A percentile compares a stretch with the other conserved stretches of the same genome.
Conservation (phyloP, 1,140 invertebrate genomes). For the Drosophila ficusphila region DNA sequence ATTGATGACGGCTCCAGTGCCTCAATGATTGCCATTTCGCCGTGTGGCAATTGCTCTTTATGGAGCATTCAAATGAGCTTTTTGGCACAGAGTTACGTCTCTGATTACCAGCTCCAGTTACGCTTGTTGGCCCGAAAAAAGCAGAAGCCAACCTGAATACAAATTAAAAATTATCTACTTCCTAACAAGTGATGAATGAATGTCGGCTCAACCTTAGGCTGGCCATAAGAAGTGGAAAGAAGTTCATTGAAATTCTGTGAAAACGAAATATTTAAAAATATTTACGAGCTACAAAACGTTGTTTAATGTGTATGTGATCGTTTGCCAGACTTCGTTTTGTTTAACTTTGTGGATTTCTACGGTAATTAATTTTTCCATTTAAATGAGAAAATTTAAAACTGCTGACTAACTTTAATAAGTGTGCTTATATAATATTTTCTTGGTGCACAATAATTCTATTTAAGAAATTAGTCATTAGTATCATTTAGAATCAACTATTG, state of each 20-base stretch:
- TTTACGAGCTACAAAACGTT: background rate
- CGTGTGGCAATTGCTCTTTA: conserved; percentile 34
- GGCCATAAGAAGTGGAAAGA: conserved; percentile 25
- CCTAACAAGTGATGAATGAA: conserved; percentile 46
- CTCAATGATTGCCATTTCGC: conserved; percentile 40
- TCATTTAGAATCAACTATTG: no score
- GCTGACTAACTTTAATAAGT: no score
- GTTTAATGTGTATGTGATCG: conserved; percentile 1
- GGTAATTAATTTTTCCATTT: conserved; percentile 16
- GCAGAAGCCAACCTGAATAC: conserved; percentile 47
- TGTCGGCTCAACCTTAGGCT: conserved; percentile 27
- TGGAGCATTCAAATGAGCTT: conserved; percentile 50
- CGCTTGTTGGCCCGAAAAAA: conserved; percentile 32
- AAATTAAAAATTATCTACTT: conserved; percentile 57
- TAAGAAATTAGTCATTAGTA: no score
- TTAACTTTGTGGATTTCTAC: background rate
- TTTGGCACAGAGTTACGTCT: conserved; percentile 37
- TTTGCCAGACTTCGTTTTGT: background rate
- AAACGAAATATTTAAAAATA: conserved; percentile 9
- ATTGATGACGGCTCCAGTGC: conserved; percentile 56
- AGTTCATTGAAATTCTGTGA: conserved; percentile 13
- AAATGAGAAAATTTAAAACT: no score
- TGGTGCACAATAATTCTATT: background rate
- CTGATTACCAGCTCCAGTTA: conserved; percentile 46
- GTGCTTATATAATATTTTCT: no score